Evolutionary conservation across 2,113 vertebrate genomes (phyloP).

Genomic region (Physeter macrocephalus): DNA sequence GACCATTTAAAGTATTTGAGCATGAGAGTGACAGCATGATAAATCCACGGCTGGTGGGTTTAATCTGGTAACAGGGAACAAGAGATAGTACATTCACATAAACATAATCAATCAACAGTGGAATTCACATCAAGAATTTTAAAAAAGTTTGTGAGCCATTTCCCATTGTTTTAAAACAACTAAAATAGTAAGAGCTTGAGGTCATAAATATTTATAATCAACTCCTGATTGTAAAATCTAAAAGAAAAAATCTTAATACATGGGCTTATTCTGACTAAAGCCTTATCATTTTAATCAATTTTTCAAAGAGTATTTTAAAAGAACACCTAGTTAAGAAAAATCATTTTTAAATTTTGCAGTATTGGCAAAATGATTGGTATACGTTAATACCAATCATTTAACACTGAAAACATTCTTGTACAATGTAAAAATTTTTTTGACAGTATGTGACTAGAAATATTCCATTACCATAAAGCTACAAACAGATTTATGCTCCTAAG

Average conservation of each 20-base stretch:
- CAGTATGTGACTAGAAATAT: constrained; percentile 56
- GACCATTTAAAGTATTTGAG: background rate
- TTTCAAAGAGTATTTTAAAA: constrained; percentile 35
- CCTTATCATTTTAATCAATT: constrained; percentile 10
- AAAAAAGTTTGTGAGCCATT: background rate
- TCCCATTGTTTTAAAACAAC: constrained; percentile 11
- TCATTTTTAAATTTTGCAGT: constrained; percentile 65
- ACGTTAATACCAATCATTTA: constrained; percentile 57
- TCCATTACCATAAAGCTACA: constrained; percentile 59
- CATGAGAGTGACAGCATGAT: background rate
- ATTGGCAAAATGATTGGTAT: background rate
- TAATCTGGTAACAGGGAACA: background rate
- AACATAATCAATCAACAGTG: background rate
- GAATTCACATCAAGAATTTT: background rate
- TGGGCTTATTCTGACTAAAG: constrained; percentile 13
- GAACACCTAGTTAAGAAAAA: constrained; percentile 63
- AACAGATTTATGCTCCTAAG: constrained; percentile 61
- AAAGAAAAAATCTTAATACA: constrained; percentile 17
- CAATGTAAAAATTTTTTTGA: constrained; percentile 55
- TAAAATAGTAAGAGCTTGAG: constrained; percentile 9
- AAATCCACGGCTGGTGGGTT: background rate
- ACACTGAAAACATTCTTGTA: constrained; percentile 38
- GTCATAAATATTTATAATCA: constrained; percentile 33
- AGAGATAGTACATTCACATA: background rate
- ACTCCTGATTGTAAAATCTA: constrained; percentile 35